Evolutionary conservation across 2,113 vertebrate genomes (phyloP).

Genomic region (Hippopotamus amphibius): DNA sequence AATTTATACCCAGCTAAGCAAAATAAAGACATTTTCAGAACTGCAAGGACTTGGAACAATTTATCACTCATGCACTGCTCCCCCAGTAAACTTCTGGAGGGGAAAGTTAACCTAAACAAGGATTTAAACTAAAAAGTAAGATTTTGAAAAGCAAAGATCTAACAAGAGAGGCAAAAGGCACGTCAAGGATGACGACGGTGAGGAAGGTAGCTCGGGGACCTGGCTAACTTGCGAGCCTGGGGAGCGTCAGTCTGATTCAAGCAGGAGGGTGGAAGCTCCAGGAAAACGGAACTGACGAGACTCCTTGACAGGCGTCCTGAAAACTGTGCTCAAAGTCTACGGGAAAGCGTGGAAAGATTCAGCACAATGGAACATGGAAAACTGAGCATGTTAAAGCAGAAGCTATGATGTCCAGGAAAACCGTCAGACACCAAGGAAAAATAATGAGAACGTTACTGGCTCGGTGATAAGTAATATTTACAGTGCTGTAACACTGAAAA

Average conservation of each 20-base stretch:
- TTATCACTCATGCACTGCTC: background rate
- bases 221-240: background rate
- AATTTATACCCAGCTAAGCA: background rate
- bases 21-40: background rate
- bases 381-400: background rate
- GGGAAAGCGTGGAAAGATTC: background rate
- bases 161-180: background rate
- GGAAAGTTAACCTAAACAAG: background rate
- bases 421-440: background rate
- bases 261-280: background rate
- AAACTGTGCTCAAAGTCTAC: background rate
- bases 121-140: background rate
- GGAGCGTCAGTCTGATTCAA: background rate
- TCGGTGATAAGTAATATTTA: background rate
- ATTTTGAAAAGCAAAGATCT: background rate
- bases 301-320: background rate
- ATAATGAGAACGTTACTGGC: background rate
- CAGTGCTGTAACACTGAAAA: background rate
- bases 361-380: background rate
- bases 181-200: background rate
- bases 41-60: background rate
- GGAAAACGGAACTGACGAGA: background rate
- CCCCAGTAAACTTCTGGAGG: background rate
- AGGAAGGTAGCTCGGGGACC: rapidly evolving
- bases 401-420: background rate